phyloP scores from a whole-genome alignment of 2,888 invertebrate species.

The Adelognathus sp. region DNA sequence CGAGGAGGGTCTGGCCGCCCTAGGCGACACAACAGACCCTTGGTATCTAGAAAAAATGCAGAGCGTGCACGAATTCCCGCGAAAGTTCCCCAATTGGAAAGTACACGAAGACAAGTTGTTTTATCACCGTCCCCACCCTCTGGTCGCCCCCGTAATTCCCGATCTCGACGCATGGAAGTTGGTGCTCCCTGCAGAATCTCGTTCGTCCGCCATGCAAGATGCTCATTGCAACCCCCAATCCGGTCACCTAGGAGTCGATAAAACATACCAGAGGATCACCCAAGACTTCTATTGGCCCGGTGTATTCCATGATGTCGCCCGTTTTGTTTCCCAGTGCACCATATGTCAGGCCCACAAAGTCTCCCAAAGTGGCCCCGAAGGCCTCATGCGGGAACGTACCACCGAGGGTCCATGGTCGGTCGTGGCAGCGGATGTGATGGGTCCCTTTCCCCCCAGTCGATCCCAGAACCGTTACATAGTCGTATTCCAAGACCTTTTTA shows the following conservation, averaged over 20 bases:
- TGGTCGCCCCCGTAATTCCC: conserved; percentile 6
- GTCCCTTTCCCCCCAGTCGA: conserved; percentile 54
- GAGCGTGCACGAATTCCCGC: neutral
- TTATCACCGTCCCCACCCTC: neutral
- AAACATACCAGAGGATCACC: conserved; percentile 48
- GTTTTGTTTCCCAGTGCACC: conserved; percentile 63
- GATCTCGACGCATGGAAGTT: conserved; percentile 58
- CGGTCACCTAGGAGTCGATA: conserved; percentile 62
- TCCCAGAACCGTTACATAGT: neutral
- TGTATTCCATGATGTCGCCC: conserved; percentile 55
- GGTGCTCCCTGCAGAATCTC: conserved; percentile 54
- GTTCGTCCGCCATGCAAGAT: conserved; percentile 34
- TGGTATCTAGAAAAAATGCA: conserved; percentile 17
- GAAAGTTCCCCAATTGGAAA: conserved; percentile 34
- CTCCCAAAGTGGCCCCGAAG: conserved; percentile 57
- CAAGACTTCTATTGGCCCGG: conserved; percentile 64
- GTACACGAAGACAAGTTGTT: conserved; percentile 24
- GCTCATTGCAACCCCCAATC: conserved; percentile 62
- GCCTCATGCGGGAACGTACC: conserved; percentile 59
- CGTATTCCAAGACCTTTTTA: no score
- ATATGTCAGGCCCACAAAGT: neutral
- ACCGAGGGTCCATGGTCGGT: conserved; percentile 40
- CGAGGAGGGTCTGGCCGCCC: neutral
- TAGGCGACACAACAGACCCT: neutral
- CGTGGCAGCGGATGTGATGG: conserved; percentile 56